Conservation (phyloP, 1,140 invertebrate species). For the Leguminivora glycinivorella region DNA sequence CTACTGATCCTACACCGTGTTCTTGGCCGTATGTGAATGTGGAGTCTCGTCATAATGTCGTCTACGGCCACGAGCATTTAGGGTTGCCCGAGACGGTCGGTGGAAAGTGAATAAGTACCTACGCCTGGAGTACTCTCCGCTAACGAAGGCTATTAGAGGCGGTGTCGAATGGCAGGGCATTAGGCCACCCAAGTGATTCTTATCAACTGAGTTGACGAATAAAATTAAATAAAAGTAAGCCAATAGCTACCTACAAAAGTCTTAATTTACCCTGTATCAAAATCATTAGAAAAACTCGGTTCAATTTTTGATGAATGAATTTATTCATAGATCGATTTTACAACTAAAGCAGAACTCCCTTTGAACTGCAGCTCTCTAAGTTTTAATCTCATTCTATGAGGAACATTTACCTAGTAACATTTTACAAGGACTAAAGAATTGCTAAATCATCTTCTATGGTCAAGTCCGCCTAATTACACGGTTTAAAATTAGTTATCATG, state of each 20-base stretch:
- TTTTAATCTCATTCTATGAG: neutral
- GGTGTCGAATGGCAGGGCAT: constrained; percentile 14
- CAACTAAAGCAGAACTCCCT: neutral
- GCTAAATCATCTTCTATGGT: too few species aligned
- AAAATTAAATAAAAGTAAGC: neutral
- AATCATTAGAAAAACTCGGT: too few species aligned
- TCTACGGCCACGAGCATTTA: neutral
- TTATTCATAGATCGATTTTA: neutral
- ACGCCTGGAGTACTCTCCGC: constrained; percentile 12
- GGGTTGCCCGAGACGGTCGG: constrained; percentile 13
- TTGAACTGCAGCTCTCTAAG: neutral
- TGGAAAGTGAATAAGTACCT: constrained; percentile 28
- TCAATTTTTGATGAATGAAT: neutral
- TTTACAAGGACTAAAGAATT: too few species aligned
- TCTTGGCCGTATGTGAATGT: neutral
- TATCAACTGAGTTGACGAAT: neutral
- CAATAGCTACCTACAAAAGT: neutral
- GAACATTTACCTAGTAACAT: too few species aligned
- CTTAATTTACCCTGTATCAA: too few species aligned
- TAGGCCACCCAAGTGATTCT: neutral
- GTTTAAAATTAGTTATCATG: too few species aligned
- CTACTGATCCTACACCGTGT: too few species aligned
- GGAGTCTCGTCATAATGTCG: neutral
- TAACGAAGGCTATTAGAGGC: constrained; percentile 27
- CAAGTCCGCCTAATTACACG: too few species aligned